Conservation (phyloP, 1,140 invertebrate species). For the Sycophila sp. region DNA sequence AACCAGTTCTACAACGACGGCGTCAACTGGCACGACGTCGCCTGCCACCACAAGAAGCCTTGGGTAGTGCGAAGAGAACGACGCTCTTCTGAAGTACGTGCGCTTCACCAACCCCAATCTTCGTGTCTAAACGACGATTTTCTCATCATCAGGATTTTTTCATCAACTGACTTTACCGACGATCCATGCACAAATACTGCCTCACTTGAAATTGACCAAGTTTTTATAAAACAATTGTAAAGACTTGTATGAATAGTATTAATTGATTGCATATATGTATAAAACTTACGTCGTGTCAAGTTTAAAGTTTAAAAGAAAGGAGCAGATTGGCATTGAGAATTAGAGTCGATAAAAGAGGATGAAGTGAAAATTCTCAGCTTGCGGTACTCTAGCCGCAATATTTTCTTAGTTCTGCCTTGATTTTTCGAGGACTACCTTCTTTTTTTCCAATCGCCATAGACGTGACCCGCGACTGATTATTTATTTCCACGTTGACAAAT, state of each 20-base stretch:
- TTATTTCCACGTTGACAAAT: conserved; percentile 18
- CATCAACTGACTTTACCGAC: not conserved
- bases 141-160: not conserved
- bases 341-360: no score
- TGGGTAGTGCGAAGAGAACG: conserved; percentile 87
- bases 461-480: conserved; percentile 22
- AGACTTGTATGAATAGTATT: no score
- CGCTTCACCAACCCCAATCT: conserved; percentile 80
- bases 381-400: not conserved
- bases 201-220: no score
- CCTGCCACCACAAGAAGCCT: conserved; percentile 84
- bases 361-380: not conserved
- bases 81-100: conserved; percentile 81
- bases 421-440: conserved; percentile 18
- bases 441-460: conserved; percentile 17
- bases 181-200: no score
- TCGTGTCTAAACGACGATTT: conserved; percentile 62
- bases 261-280: no score
- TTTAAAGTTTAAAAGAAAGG: no score
- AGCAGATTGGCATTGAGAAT: no score
- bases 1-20: conserved; percentile 89
- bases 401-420: not conserved
- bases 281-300: no score
- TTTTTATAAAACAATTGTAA: no score
- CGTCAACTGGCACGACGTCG: conserved; percentile 88